Evolutionary conservation across 2,797 vertebrate species (phyloP).

Genomic region (Hybognathus amarus): DNA sequence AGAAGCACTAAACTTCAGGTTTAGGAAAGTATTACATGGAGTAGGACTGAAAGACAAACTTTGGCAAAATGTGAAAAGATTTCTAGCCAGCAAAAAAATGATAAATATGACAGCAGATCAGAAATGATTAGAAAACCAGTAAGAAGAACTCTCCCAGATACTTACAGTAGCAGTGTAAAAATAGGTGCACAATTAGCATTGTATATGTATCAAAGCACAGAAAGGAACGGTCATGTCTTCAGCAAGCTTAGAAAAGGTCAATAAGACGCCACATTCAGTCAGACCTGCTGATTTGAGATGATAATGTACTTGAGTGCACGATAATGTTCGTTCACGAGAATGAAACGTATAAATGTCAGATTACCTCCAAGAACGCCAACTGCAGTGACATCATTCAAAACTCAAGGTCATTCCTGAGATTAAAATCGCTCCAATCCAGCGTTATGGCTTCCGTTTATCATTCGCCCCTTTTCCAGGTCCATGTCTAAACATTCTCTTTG

Average conservation of each 20-base stretch:
- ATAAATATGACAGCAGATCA: conserved; percentile 30
- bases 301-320: neutral
- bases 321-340: conserved; percentile 1
- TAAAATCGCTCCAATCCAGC: conserved; percentile 35
- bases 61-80: conserved; percentile 65
- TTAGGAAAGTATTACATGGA: neutral
- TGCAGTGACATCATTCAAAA: conserved; percentile 30
- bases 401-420: conserved; percentile 53
- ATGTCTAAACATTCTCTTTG: neutral
- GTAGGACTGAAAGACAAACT: conserved; percentile 74
- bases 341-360: conserved; percentile 33
- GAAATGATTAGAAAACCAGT: neutral
- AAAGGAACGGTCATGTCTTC: conserved; percentile 32
- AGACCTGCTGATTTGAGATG: conserved; percentile 63
- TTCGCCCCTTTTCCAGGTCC: conserved; percentile 27
- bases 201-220: conserved; percentile 44
- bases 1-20: neutral
- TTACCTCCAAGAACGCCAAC: conserved; percentile 43
- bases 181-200: conserved; percentile 41
- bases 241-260: conserved; percentile 50
- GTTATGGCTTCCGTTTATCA: conserved; percentile 51
- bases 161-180: conserved; percentile 38
- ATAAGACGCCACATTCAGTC: conserved; percentile 59
- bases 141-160: conserved; percentile 78
- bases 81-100: neutral